These are phyloP conservation scores for Trachythela sp. DNA, from an alignment of 64 coral and sea anemone species.

Conservation along the genomic window DNA sequence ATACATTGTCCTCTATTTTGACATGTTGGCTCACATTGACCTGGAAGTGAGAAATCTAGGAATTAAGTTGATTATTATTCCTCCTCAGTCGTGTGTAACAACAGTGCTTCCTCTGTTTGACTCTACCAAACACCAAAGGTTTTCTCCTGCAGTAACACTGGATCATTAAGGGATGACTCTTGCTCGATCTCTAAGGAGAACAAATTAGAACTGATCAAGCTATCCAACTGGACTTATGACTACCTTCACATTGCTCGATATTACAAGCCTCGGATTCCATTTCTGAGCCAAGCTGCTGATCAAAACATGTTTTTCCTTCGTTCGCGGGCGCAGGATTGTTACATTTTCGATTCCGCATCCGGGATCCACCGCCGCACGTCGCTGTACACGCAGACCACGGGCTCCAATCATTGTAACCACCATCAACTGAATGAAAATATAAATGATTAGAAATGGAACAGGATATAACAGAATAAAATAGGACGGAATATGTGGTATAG, in stretches of 20 bases:
- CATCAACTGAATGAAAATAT: slow-evolving; percentile 33
- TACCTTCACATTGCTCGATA: not conserved
- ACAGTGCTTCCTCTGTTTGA: too few relatives aligned
- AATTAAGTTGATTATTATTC: not conserved
- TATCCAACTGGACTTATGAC: too few relatives aligned
- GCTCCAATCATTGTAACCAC: slow-evolving; percentile 37
- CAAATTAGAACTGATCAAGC: too few relatives aligned
- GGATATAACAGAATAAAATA: not conserved
- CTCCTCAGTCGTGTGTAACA: too few relatives aligned
- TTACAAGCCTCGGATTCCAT: not conserved
- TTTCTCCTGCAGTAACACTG: too few relatives aligned
- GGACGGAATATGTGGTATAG: not conserved
- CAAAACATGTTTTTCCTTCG: slow-evolving; percentile 40
- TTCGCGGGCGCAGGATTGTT: slow-evolving; percentile 35
- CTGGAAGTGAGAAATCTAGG: not conserved
- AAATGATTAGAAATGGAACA: not conserved
- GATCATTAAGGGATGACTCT: too few relatives aligned
- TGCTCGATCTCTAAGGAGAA: too few relatives aligned
- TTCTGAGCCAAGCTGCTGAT: not conserved
- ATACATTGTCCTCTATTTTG: slow-evolving; percentile 10
- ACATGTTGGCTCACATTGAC: not conserved
- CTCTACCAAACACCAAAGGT: too few relatives aligned
- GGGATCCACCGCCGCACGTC: slow-evolving; percentile 20
- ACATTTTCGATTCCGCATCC: slow-evolving; percentile 34
- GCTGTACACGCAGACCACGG: slow-evolving; percentile 36